Percentiles rank a stretch among this genome's conserved stretches.
Evolutionary conservation across 2,113 vertebrate genomes (phyloP).

Genomic region (Irena cyanogastra): DNA sequence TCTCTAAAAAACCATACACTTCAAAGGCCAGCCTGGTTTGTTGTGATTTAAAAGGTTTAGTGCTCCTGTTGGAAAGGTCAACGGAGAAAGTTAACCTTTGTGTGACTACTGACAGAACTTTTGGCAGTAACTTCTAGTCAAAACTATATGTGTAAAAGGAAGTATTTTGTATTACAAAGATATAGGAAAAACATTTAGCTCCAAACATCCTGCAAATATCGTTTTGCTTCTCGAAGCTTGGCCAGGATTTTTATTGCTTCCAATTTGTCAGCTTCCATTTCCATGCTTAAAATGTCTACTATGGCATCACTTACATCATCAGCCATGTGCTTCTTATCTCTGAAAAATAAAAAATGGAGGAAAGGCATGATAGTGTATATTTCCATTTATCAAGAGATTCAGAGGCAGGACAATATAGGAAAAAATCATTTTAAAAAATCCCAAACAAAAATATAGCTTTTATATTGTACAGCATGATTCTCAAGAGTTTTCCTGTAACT

Average conservation of each 20-base stretch:
- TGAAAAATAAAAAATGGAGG: constrained; percentile 30
- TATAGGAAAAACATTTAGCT: constrained; percentile 63
- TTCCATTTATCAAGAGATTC: not conserved
- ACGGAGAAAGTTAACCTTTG: not conserved
- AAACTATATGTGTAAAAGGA: not conserved
- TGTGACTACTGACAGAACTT: not conserved
- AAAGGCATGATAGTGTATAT: not conserved
- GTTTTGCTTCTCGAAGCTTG: constrained; percentile 80
- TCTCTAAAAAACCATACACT: not conserved
- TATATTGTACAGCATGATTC: not conserved
- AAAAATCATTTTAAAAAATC: not conserved
- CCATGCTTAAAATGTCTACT: constrained; percentile 78
- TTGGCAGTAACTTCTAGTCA: not conserved
- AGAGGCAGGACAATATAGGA: not conserved
- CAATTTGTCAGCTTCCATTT: constrained; percentile 78
- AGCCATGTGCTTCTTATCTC: constrained; percentile 96
- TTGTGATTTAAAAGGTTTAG: not conserved
- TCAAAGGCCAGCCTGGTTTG: not conserved
- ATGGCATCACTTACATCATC: constrained; percentile 85
- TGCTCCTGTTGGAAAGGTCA: not conserved
- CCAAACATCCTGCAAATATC: constrained; percentile 95
- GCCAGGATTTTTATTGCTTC: constrained; percentile 87
- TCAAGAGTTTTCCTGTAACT: not conserved
- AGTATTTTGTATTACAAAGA: not conserved
- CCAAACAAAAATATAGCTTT: not conserved